Evolutionary conservation across 1,140 invertebrate genomes (phyloP).

Genomic region (Maniola jurtina): DNA sequence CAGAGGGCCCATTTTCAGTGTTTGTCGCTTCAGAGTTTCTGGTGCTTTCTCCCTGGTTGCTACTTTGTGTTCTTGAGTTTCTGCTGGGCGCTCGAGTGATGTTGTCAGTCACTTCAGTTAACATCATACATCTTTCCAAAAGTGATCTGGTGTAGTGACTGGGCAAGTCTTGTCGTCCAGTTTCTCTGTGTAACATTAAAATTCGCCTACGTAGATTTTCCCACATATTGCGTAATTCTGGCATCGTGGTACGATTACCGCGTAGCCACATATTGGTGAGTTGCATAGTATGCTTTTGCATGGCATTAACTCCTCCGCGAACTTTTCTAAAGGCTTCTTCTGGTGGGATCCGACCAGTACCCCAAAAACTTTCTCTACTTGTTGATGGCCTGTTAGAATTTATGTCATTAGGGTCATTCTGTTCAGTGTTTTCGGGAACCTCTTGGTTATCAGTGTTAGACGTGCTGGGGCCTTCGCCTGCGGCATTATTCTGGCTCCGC

Average conservation of each 20-base stretch:
- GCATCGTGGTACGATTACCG: conserved; percentile 73
- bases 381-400: conserved; percentile 55
- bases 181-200: conserved; percentile 76
- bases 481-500: conserved; percentile 41
- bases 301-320: conserved; percentile 52
- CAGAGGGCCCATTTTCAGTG: conserved; percentile 11
- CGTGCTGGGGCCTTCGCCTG: conserved; percentile 29
- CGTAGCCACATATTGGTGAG: conserved; percentile 67
- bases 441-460: conserved; percentile 19
- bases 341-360: conserved; percentile 44
- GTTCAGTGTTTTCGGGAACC: conserved; percentile 25
- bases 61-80: conserved; percentile 30
- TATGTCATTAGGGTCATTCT: conserved; percentile 33
- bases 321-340: conserved; percentile 69
- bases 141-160: conserved; percentile 65
- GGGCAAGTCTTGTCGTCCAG: conserved; percentile 55
- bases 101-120: conserved; percentile 58
- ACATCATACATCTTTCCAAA: conserved; percentile 66
- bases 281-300: conserved; percentile 63
- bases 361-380: conserved; percentile 57
- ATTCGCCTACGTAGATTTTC: conserved; percentile 82
- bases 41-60: conserved; percentile 16
- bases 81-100: conserved; percentile 38
- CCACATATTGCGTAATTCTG: conserved; percentile 82
- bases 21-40: conserved; percentile 26